These are phyloP conservation scores for Nephrotoma appendiculata DNA, from an alignment of 2,888 invertebrate genomes.

Conservation along the genomic window DNA sequence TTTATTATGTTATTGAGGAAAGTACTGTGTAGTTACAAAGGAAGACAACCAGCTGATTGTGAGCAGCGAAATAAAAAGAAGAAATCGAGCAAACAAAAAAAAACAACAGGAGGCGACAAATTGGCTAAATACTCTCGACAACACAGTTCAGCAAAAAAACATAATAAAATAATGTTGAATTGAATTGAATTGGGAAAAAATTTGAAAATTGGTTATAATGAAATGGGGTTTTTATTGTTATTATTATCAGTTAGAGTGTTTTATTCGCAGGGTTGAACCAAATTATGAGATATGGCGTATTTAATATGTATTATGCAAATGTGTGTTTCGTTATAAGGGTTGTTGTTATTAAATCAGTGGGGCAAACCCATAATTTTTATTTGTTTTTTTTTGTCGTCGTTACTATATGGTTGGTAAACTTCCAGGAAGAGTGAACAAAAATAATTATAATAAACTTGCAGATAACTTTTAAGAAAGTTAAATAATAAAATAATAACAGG, in stretches of 20 bases:
- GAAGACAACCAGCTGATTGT: not conserved
- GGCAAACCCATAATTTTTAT: not conserved
- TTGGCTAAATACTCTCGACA: constrained; percentile 2
- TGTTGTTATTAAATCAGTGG: not conserved
- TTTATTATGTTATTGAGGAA: not conserved
- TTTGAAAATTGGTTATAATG: not conserved
- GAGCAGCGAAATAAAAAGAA: not conserved
- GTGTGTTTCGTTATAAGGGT: not conserved
- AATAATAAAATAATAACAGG: too few relatives aligned
- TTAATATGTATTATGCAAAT: not conserved
- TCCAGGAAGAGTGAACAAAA: too few relatives aligned
- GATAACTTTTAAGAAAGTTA: too few relatives aligned
- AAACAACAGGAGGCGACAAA: constrained; percentile 2
- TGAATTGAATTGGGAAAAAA: not conserved
- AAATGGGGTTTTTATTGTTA: not conserved
- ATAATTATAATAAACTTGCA: too few relatives aligned
- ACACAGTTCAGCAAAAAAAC: not conserved
- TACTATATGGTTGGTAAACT: too few relatives aligned
- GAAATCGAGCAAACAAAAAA: not conserved
- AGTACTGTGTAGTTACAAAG: not conserved
- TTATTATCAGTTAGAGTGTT: not conserved
- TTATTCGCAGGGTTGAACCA: not conserved
- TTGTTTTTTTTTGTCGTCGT: not conserved
- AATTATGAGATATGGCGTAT: not conserved
- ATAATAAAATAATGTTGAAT: not conserved